Base-by-base conservation (phyloP, 2,888 invertebrate genomes). In the Xestia sexstrigata region DNA sequence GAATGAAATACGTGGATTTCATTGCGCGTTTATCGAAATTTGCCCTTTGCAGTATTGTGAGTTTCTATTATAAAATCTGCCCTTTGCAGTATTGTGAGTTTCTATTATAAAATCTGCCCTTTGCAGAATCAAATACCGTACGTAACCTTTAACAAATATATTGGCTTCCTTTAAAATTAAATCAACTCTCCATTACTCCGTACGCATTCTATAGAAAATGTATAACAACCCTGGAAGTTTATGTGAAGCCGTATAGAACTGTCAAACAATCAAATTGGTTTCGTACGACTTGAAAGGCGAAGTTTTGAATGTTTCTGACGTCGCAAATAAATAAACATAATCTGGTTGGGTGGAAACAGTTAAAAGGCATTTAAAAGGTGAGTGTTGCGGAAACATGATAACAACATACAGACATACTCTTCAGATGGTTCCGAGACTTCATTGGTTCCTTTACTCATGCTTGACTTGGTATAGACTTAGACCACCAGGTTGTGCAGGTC, bases 221-320 rank as follows among this genome's bases (percentile, higher is more conserved):
- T 26, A 0, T 35, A 23, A 58, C n/a, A 39, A 60, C 7, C 5
- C 20, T 30, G 70, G n/a, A 82, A 82, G 68, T 82, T 71, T 52
- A 55, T 39, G 39, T 4, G 70, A 82, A 82, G 68, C 79, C 68
- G 17, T 74, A 65, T 13, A 58, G 20, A 47, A 20, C 17, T 20
- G 13, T n/a, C 52, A 49, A 52, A 30, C 45, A 78, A 73, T 78
- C n/a, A 63, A 55, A 45, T 52, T 55, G 42, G 23, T 82, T 67
- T n/a, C n/a, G 55, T 52, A 45, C 66, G 26, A 73, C 17, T 70
- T 39, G 15, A 47, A 70, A 45, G 49, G 30, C 8, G 30, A 7
- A 5, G 6, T 47, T 45, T 8, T 47, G 23, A 23, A 45, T 3
- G 9, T 42, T 76, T 49, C 15, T 17, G 20, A 62, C 11, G 4